A percentile compares a stretch with the other conserved stretches of the same genome.
Conservation (phyloP, 2,888 invertebrate genomes). For the Drosophila suboccidentalis region DNA sequence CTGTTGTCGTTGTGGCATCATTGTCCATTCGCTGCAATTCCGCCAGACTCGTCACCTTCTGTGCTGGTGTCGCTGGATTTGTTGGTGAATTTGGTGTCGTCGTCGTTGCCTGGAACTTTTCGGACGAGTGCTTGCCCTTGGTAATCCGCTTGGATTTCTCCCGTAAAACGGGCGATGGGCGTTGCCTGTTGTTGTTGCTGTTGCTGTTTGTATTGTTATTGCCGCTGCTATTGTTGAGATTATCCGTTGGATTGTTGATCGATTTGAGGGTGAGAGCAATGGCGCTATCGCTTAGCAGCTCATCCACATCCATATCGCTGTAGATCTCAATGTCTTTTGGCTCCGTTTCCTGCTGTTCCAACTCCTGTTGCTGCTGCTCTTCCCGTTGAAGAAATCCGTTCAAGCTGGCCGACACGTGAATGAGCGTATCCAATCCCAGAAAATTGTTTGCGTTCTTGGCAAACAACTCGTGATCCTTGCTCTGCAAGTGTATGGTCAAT, state of each 20-base stretch:
- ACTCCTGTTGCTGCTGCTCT: slow-evolving; percentile 85
- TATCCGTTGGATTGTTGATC: slow-evolving; percentile 28
- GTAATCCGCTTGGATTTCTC: slow-evolving; percentile 83
- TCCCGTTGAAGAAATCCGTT: slow-evolving; percentile 89
- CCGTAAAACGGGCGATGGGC: slow-evolving; percentile 78
- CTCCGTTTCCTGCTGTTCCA: slow-evolving; percentile 69
- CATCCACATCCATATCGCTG: slow-evolving; percentile 81
- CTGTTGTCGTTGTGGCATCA: slow-evolving; percentile 41
- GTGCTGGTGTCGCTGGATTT: no score
- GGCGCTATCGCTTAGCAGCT: slow-evolving; percentile 63
- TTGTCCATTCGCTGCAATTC: slow-evolving; percentile 59
- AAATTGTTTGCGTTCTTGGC: slow-evolving; percentile 91
- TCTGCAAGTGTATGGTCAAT: slow-evolving; percentile 90
- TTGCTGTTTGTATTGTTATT: slow-evolving; percentile 77
- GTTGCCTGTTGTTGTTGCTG: slow-evolving; percentile 21
- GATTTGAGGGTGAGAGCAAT: slow-evolving; percentile 30
- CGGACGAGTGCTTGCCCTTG: slow-evolving; percentile 83
- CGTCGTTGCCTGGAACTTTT: slow-evolving; percentile 76
- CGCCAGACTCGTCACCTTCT: slow-evolving; percentile 44
- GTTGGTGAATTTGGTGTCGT: slow-evolving; percentile 20
- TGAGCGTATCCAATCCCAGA: slow-evolving; percentile 90
- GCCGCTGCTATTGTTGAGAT: slow-evolving; percentile 62
- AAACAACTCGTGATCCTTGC: slow-evolving; percentile 91
- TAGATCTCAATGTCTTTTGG: slow-evolving; percentile 19
- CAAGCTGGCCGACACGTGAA: slow-evolving; percentile 89